Percentiles rank a stretch among this genome's conserved stretches.
Evolutionary conservation across 2,797 vertebrate genomes (phyloP).

Genomic region (Pagetopsis macropterus): DNA sequence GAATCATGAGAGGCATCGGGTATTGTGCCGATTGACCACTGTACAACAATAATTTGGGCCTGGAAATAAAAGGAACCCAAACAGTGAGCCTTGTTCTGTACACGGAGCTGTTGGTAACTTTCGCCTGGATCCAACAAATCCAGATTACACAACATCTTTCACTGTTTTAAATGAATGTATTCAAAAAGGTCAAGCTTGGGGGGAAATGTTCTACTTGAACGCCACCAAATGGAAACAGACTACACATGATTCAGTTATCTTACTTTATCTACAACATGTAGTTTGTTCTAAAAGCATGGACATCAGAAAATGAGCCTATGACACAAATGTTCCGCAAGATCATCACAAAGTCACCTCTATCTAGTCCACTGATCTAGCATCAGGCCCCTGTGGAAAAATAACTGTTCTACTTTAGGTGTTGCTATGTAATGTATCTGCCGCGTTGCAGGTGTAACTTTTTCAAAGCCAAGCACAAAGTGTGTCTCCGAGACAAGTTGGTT

Average conservation of each 20-base stretch:
- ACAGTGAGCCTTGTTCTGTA: background rate
- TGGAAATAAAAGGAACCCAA: slow-evolving; percentile 5
- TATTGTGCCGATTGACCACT: too few species aligned
- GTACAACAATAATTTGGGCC: background rate
- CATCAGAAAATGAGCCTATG: slow-evolving; percentile 1
- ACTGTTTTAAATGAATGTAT: slow-evolving; percentile 9
- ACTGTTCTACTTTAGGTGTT: slow-evolving; percentile 60
- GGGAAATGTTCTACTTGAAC: background rate
- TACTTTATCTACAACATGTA: background rate
- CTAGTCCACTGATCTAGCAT: slow-evolving; percentile 37
- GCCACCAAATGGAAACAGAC: background rate
- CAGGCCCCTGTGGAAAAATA: slow-evolving; percentile 49
- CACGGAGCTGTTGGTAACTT: too few species aligned
- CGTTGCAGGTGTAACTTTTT: slow-evolving; percentile 44
- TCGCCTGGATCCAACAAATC: slow-evolving; percentile 24
- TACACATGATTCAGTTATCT: slow-evolving; percentile 2
- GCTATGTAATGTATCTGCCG: slow-evolving; percentile 38
- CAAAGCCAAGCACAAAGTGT: slow-evolving; percentile 48
- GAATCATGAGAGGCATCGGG: too few species aligned
- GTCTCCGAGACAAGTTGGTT: slow-evolving; percentile 28
- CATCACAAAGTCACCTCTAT: slow-evolving; percentile 54
- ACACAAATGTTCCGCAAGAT: slow-evolving; percentile 23
- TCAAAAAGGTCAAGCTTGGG: slow-evolving; percentile 19
- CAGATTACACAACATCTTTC: slow-evolving; percentile 17
- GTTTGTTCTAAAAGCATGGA: background rate